These are phyloP conservation scores for Dromas ardeola DNA, from an alignment of 2,113 vertebrate genomes.

Conservation along the genomic window DNA sequence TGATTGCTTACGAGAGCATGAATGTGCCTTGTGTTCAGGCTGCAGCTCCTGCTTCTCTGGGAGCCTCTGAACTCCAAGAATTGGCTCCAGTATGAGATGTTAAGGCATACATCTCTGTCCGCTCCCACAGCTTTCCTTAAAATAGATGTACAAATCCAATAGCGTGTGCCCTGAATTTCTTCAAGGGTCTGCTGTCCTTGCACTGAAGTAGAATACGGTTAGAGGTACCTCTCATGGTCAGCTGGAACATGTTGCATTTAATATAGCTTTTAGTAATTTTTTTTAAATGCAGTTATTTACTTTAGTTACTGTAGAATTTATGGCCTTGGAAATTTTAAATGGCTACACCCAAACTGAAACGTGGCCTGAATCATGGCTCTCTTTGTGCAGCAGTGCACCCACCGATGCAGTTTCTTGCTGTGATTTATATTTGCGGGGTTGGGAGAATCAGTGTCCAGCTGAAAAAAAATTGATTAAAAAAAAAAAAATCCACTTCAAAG, in stretches of 20 bases:
- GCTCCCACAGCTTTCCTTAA: not conserved
- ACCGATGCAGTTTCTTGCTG: not conserved
- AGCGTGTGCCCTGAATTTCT: not conserved
- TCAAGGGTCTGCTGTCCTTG: not conserved
- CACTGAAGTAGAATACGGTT: not conserved
- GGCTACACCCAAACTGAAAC: not conserved
- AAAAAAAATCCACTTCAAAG: not conserved
- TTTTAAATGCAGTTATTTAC: not conserved
- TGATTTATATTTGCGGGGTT: not conserved
- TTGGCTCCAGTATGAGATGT: not conserved
- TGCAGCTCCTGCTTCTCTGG: not conserved
- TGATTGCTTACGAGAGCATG: not conserved
- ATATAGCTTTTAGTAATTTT: not conserved
- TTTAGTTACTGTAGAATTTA: not conserved
- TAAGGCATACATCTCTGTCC: not conserved
- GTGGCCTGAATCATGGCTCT: not conserved
- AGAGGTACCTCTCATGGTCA: not conserved
- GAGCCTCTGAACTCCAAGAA: not conserved
- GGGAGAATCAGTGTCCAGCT: not conserved
- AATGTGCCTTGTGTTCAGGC: not conserved
- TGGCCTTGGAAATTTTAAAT: not conserved
- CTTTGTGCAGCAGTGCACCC: not conserved
- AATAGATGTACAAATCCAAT: not conserved
- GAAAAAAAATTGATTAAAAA: not conserved
- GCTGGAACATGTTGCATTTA: not conserved